Evolutionary conservation across 2,888 invertebrate genomes (phyloP), one percentile per base, ranked within the genome.

Genomic region (Zygothrica quintamaculata): DNA sequence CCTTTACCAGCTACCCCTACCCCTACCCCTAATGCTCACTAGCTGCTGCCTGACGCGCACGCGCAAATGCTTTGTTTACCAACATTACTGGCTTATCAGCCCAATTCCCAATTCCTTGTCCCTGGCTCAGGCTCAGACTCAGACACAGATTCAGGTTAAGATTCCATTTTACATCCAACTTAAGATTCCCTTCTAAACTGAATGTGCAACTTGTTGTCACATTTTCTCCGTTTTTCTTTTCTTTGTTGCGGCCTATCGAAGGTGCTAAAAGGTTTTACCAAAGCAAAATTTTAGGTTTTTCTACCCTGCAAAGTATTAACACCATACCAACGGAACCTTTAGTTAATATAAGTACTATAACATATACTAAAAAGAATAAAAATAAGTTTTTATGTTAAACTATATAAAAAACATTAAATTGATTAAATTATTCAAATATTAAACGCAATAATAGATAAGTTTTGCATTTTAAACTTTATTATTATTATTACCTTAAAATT

Each of bases 181-280:
- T 39, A 39, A 12, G 7, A 15, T n/a, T 15, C 31, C 9, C 9
- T 12, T 13, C 22, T 7, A 33, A 8, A 18, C 18, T 9, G 25
- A 57, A 57, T 57, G 66, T 56, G 58, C 70, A 85, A 85, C 79
- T 80, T 80, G 79, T 78, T 84, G 72, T 74, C 65, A 84, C 81
- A 29, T 29, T 29, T 29, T 29, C n/a, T 29, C 9, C 29, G 1
- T 84, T 84, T 55, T 33, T 29, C n/a, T 29, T 29, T 9, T n/a
- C 81, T 84, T 55, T 33, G 55, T 66, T 60, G 65, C 42, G 71
- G 48, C 52, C 52, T 46, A 62, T 50, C 56, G 39, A 62, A 86
- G 75, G 82, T 82, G 82, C 87, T 82, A 82, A 82, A 86, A 82
- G 87, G 87, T 82, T 82, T 86, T 86, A 52, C 87, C 79, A 16